Evolutionary conservation across 2,888 invertebrate species (phyloP).

Genomic region (Palloptera scutellata): DNA sequence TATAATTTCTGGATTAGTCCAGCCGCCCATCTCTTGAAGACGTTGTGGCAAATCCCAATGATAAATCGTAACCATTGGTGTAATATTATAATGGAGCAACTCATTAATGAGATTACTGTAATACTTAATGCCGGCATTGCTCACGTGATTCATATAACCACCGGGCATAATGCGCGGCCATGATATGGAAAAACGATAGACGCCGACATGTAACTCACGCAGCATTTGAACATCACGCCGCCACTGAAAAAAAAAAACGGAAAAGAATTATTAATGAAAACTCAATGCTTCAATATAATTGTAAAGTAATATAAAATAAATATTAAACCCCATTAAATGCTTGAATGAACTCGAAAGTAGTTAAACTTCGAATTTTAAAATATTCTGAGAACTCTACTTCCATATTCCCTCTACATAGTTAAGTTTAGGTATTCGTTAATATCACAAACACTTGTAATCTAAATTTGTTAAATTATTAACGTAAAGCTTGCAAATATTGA

Average conservation of each 20-base stretch:
- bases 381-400: too few species aligned
- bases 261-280: too few species aligned
- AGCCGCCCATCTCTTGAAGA: conserved; percentile 74
- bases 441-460: too few species aligned
- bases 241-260: conserved; percentile 54
- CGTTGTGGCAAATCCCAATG: conserved; percentile 77
- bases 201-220: conserved; percentile 70
- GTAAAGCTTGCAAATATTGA: too few species aligned
- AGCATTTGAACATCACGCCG: conserved; percentile 72
- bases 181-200: conserved; percentile 77
- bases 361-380: too few species aligned
- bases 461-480: too few species aligned
- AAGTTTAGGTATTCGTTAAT: too few species aligned
- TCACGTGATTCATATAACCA: conserved; percentile 73
- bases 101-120: conserved; percentile 80
- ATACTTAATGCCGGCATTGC: conserved; percentile 75
- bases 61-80: conserved; percentile 76
- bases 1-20: conserved; percentile 72
- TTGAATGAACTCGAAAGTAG: too few species aligned
- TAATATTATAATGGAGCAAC: conserved; percentile 71
- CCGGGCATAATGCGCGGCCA: conserved; percentile 80
- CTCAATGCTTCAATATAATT: too few species aligned
- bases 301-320: too few species aligned
- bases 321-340: too few species aligned
- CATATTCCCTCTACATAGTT: too few species aligned